These are phyloP conservation scores for Oreochromis mossambicus DNA, from an alignment of 2,797 vertebrate genomes.

Conservation along the genomic window DNA sequence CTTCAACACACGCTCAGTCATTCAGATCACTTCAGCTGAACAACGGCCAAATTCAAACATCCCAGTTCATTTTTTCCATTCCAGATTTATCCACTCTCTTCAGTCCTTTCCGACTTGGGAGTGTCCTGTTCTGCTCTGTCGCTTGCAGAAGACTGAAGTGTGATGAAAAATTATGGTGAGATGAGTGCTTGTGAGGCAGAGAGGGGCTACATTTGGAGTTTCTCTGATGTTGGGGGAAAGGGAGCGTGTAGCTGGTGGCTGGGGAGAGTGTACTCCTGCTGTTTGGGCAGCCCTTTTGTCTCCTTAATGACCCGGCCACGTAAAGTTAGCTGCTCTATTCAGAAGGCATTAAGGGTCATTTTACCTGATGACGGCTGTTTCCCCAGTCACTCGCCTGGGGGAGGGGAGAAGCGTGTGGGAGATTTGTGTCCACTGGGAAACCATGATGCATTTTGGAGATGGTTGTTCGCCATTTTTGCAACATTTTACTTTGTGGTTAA, in stretches of 20 bases:
- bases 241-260: not conserved
- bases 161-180: not conserved
- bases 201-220: constrained; percentile 22
- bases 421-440: not conserved
- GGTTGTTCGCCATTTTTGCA: not conserved
- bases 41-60: constrained; percentile 45
- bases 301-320: constrained; percentile 60
- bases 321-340: constrained; percentile 67
- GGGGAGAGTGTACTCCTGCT: constrained; percentile 41
- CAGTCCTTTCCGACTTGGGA: constrained; percentile 38
- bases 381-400: constrained; percentile 32
- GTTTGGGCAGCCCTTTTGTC: constrained; percentile 63
- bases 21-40: constrained; percentile 34
- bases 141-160: constrained; percentile 26
- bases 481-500: not conserved
- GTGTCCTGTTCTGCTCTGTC: constrained; percentile 44
- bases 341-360: constrained; percentile 69
- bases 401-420: constrained; percentile 10
- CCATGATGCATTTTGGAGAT: not conserved
- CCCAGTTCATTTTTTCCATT: constrained; percentile 52
- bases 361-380: constrained; percentile 62
- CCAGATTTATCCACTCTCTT: constrained; percentile 49
- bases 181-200: not conserved
- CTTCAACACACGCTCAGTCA: constrained; percentile 31
- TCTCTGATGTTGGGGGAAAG: constrained; percentile 1